Conservation (phyloP, 2,888 invertebrate species). For the Anarsia innoxiella region DNA sequence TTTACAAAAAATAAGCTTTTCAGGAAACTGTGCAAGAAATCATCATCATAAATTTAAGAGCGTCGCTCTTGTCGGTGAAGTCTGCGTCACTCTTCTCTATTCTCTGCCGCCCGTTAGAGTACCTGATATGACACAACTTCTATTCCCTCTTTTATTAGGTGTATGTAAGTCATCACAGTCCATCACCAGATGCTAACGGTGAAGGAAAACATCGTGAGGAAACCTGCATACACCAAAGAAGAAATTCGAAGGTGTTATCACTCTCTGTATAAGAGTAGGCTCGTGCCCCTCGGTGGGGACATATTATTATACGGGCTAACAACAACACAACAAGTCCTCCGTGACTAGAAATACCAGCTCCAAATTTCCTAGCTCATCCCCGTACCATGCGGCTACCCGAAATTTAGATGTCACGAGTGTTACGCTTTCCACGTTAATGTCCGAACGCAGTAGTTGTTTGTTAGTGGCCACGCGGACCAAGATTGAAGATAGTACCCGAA, state of each 20-base stretch:
- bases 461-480: conserved; percentile 49
- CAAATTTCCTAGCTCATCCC: neutral
- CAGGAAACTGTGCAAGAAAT: no score
- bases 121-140: no score
- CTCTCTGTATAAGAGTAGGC: neutral
- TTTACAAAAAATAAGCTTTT: no score
- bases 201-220: no score
- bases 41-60: no score
- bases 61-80: no score
- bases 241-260: no score
- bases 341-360: neutral
- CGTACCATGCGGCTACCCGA: conserved; percentile 59
- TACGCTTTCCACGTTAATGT: conserved; percentile 62
- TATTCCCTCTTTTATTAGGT: no score
- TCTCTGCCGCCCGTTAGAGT: no score
- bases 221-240: no score
- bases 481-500: conserved; percentile 29
- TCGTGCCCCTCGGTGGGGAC: neutral
- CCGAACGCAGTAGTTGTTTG: conserved; percentile 63
- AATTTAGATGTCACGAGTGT: conserved; percentile 73
- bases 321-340: neutral
- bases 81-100: no score
- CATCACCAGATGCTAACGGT: neutral
- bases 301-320: neutral
- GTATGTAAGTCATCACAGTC: no score